Base-by-base conservation (phyloP, 2,888 invertebrate species). In the Odontocerum albicorne region DNA sequence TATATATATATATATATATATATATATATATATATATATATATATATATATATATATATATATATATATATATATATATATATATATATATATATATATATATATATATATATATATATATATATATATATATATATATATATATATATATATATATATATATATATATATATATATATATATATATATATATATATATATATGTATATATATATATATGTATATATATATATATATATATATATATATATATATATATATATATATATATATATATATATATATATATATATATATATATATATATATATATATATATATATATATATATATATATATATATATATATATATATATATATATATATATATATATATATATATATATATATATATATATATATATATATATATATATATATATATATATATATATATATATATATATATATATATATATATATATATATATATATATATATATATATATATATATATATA, bases 1-100 rank as follows among this genome's bases (percentile, higher is more conserved):
- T 35, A 35, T 35, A 35, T 35, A 35, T 35, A 35, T 35, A 35
- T 35, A 35, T 35, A 35, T 35, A 35, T 35, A 35, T 35, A 35
- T 35, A 35, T 35, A 35, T 35, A 35, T 35, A 35, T 35, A 35
- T 35, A 35, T 35, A 35, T 35, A 35, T 35, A 35, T 35, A 35
- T 12, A 35, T 35, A n/a, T 35, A 35, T 35, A 35, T 35, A 35
- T n/a, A 35, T 35, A 35, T 12, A 35, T 35, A 35, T 35, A 35
- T 35, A 35, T 35, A 35, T 35, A 35, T 35, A 35, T 35, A 35
- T 35, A 35, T 35, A 35, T 12, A 35, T 35, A n/a, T 35, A 35
- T 35, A 35, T 35, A 35, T n/a, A 35, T 35, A 35, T 12, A 35
- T 35, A 35, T 35, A 35, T 35, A 35, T n/a, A 35, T 35, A 35